A percentile compares a stretch with the other conserved stretches of the same genome.
phyloP scores from a whole-genome alignment of 64 coral and sea anemone species.

The Pocillopora verrucosa region DNA sequence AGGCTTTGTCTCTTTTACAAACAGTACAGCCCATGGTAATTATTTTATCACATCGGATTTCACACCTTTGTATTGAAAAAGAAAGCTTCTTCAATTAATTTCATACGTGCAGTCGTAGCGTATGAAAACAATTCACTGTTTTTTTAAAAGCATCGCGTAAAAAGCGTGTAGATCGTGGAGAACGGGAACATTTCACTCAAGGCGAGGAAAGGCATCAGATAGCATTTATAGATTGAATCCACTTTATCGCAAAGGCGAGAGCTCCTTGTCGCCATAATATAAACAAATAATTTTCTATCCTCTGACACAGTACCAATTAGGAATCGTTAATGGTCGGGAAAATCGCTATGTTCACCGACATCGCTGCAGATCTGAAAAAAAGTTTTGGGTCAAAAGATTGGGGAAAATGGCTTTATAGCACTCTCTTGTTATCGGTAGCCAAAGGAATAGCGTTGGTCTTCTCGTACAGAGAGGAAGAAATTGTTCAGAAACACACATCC shows the following conservation, averaged over 20 bases:
- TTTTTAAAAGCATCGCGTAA: neutral
- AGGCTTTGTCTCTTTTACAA: constrained; percentile 37
- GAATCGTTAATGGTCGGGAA: constrained; percentile 35
- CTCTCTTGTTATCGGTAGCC: neutral
- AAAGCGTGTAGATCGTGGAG: neutral
- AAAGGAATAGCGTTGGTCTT: neutral
- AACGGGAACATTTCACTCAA: neutral
- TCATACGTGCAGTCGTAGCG: neutral
- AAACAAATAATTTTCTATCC: constrained; percentile 47
- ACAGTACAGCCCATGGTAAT: constrained; percentile 26
- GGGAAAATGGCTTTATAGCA: neutral
- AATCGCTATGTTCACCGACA: constrained; percentile 5
- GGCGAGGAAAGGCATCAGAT: constrained; percentile 14
- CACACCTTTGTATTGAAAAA: constrained; percentile 35
- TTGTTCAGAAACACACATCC: constrained; percentile 38
- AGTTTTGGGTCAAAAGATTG: neutral
- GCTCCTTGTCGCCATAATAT: constrained; percentile 53
- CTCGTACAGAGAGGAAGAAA: neutral
- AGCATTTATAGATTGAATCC: constrained; percentile 13
- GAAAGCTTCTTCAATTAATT: constrained; percentile 27
- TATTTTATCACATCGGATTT: constrained; percentile 46
- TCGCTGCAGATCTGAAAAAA: neutral
- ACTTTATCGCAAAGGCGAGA: constrained; percentile 28
- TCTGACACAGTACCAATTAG: constrained; percentile 45
- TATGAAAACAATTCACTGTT: constrained; percentile 12